Percentiles rank a stretch among this genome's conserved stretches.
These are phyloP conservation scores for Stenotaenia linearis DNA, from an alignment of 2,888 invertebrate species.

Conservation along the genomic window DNA sequence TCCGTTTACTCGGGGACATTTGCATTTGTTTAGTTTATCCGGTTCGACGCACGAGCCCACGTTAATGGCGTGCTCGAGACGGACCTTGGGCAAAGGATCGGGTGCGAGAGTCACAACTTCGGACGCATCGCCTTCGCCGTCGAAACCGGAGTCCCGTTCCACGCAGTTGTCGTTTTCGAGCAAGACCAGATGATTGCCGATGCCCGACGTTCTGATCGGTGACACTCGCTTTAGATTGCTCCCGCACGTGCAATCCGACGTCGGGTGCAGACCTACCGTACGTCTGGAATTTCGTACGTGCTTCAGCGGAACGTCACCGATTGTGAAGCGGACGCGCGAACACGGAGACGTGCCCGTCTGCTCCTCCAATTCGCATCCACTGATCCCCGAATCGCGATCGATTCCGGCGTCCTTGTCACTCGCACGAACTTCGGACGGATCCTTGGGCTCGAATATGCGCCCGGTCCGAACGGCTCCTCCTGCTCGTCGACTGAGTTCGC, in stretches of 20 bases:
- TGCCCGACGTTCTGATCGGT: no score
- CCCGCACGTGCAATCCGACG: no score
- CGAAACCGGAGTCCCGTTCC: slow-evolving; percentile 34
- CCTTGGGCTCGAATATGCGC: slow-evolving; percentile 13
- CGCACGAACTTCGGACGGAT: no score
- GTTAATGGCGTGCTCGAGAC: neutral
- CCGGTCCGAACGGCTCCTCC: neutral
- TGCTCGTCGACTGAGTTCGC: no score
- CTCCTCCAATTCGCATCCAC: slow-evolving; percentile 1
- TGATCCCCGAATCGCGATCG: slow-evolving; percentile 28
- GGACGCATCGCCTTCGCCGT: slow-evolving; percentile 9
- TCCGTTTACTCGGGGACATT: no score
- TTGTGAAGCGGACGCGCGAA: slow-evolving; percentile 34
- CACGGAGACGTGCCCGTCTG: neutral
- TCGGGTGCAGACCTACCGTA: no score
- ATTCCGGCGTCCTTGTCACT: neutral
- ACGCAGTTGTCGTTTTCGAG: no score
- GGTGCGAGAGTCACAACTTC: neutral
- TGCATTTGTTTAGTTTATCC: no score
- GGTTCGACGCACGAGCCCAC: no score
- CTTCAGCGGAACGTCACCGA: slow-evolving; percentile 35
- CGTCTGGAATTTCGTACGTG: slow-evolving; percentile 33
- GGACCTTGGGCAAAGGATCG: neutral
- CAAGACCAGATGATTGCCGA: no score
- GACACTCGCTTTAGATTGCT: neutral